Evolutionary conservation across 1,140 invertebrate genomes (phyloP), one percentile per base, ranked within the genome.

Genomic region (Homalodisca vitripennis): DNA sequence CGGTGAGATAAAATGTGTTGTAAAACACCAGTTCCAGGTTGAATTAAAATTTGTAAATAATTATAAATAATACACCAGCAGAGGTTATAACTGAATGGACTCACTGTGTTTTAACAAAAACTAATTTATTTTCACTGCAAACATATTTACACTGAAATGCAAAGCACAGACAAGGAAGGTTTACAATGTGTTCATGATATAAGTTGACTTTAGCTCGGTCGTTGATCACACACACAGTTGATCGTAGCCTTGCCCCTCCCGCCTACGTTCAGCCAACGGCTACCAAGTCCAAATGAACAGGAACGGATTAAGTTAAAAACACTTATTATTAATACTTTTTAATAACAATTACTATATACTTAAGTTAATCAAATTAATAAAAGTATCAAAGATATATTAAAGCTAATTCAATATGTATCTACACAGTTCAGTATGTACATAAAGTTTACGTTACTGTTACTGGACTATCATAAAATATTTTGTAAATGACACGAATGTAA

Each of bases 331-430:
- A 12, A 10, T 41, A 41, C 6, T 41, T 41, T n/a, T 60, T 27
- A 60, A 60, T 60, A 60, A 60, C 55, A 60, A 60, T 60, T 24
- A n/a, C 55, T 60, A 60, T 60, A 60, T 30, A 27, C 29, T 60
- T 3, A 60, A 60, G 22, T 60, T 60, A 60, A 22, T 60, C 55
- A 60, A 60, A 60, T 60, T 60, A 60, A 60, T 60, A 60, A 60
- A 60, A 60, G 55, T 60, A 60, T 60, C 55, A 60, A 60, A 60
- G 55, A 60, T 60, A 60, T 60, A 60, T 60, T 60, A 60, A 60
- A 60, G 55, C 55, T 60, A 60, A 27, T 60, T 60, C 27, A 60
- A 60, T 60, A 24, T 60, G 24, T 60, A 60, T 60, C 55, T 60
- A 60, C 55, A 60, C 27, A 60, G 55, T 60, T 60, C 29, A 53